Evolutionary conservation across 2,113 vertebrate species (phyloP).

Genomic region (Carlito syrichta): DNA sequence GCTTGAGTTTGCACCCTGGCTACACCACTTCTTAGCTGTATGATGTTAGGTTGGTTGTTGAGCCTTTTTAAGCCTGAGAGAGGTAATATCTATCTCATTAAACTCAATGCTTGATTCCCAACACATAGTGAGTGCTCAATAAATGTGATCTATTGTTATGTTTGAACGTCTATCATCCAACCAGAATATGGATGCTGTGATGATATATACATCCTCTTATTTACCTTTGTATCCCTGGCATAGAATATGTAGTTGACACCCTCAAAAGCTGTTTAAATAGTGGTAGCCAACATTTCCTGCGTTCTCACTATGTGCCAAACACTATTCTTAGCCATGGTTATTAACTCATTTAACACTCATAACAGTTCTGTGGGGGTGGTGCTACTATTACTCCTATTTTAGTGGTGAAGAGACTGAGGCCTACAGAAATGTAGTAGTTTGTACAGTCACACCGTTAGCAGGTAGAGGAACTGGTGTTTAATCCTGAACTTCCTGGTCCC

Average conservation of each 20-base stretch:
- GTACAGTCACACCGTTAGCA: not conserved
- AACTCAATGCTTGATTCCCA: not conserved
- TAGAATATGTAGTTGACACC: not conserved
- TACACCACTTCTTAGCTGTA: not conserved
- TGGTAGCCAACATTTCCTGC: not conserved
- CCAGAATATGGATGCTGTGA: not conserved
- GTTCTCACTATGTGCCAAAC: not conserved
- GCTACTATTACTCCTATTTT: not conserved
- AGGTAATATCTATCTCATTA: not conserved
- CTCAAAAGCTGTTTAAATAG: not conserved
- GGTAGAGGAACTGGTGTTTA: not conserved
- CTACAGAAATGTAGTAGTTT: not conserved
- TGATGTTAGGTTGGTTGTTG: not conserved
- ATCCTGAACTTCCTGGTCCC: too few species aligned
- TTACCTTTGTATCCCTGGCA: not conserved
- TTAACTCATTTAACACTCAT: not conserved
- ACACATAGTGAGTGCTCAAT: not conserved
- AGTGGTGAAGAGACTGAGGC: not conserved
- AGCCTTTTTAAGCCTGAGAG: not conserved
- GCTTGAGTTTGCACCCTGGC: not conserved
- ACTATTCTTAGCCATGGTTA: not conserved
- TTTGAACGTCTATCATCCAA: not conserved
- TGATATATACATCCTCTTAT: not conserved
- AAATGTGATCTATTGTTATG: not conserved
- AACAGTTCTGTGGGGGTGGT: not conserved